Evolutionary conservation across 2,888 invertebrate species (phyloP).

Genomic region (Eupithecia exiguata): DNA sequence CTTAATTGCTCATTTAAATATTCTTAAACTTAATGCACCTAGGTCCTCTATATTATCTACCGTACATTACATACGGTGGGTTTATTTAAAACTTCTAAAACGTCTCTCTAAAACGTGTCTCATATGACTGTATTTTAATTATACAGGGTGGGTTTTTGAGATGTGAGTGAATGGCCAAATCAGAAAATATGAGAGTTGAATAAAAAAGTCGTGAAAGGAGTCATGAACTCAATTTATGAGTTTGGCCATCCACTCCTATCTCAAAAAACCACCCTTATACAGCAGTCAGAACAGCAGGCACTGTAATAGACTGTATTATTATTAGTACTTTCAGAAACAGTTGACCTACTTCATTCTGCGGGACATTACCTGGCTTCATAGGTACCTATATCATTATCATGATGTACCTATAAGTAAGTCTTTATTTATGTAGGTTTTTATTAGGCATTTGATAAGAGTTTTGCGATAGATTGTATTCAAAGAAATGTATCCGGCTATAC

Average conservation of each 20-base stretch:
- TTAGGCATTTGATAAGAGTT: background rate
- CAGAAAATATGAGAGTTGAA: too few species aligned
- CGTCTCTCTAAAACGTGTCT: background rate
- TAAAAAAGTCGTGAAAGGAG: too few species aligned
- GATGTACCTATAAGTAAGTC: too few species aligned
- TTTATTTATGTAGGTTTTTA: background rate
- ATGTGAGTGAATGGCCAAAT: too few species aligned
- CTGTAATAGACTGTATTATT: background rate
- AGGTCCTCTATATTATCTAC: background rate
- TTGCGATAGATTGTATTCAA: too few species aligned
- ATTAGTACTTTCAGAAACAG: background rate
- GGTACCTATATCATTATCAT: background rate
- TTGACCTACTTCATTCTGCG: constrained; percentile 1
- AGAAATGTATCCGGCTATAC: too few species aligned
- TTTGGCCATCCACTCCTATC: too few species aligned
- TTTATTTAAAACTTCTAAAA: background rate
- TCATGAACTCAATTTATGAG: too few species aligned
- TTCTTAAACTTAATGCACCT: background rate
- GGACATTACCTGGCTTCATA: background rate
- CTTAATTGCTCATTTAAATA: background rate
- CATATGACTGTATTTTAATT: background rate
- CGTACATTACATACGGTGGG: background rate
- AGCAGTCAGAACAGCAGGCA: background rate
- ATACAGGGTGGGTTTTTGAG: too few species aligned
- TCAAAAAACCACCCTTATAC: background rate